Conservation (phyloP, 1,140 invertebrate species). For the Bombus ignitus region DNA sequence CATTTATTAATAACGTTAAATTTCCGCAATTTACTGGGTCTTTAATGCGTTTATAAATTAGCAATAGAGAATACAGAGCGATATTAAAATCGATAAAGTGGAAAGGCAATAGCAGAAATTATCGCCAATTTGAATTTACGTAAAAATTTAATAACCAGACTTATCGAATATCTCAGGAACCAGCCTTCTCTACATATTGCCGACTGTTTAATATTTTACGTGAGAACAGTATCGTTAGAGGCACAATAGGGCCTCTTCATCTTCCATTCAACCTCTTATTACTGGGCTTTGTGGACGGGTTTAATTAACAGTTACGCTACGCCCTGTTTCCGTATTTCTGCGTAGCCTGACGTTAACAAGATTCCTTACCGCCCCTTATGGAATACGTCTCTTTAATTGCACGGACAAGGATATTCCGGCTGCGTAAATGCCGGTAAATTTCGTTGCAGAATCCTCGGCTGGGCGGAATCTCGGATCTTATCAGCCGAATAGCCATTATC, state of each 20-base stretch:
- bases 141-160: background rate
- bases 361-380: background rate
- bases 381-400: background rate
- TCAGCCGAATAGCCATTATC: background rate
- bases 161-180: background rate
- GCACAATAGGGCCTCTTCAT: background rate
- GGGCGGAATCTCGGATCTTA: background rate
- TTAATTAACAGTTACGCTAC: constrained; percentile 11
- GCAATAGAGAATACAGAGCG: too few relatives aligned
- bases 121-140: background rate
- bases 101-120: too few relatives aligned
- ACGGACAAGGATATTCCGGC: background rate
- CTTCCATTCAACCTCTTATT: background rate
- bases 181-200: background rate
- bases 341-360: background rate
- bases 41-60: too few relatives aligned
- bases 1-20: too few relatives aligned
- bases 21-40: too few relatives aligned
- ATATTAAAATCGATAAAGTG: too few relatives aligned
- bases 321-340: background rate
- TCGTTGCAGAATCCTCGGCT: background rate
- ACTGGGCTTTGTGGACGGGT: background rate
- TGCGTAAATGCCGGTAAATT: background rate
- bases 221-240: background rate
- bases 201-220: background rate